phyloP scores from a whole-genome alignment of 2,113 vertebrate genomes.

The Malurus cyaneus region DNA sequence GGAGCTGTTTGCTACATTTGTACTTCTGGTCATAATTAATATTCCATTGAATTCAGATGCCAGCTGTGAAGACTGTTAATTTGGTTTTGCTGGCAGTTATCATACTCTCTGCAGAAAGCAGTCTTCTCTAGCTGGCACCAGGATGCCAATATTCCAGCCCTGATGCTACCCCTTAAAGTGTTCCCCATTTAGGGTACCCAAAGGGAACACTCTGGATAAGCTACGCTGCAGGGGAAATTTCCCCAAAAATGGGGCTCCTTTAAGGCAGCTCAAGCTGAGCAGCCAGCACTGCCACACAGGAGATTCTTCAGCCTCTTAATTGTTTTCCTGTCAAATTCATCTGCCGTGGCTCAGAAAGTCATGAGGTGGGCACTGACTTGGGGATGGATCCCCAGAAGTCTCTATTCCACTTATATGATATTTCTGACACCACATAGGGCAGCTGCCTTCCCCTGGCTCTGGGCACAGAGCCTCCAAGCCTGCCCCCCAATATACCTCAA shows the following conservation, averaged over 20 bases:
- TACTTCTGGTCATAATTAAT: conserved; percentile 11
- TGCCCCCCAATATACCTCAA: background rate
- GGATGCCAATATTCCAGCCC: background rate
- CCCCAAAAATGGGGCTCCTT: background rate
- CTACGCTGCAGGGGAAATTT: accelerated
- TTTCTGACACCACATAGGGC: background rate
- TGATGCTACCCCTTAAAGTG: background rate
- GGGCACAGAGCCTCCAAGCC: background rate
- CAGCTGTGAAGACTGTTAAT: background rate
- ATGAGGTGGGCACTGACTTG: background rate
- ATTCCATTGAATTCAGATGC: background rate
- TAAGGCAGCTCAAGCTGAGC: background rate
- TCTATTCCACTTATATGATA: background rate
- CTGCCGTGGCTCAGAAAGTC: background rate
- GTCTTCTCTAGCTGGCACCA: background rate
- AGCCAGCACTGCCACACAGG: background rate
- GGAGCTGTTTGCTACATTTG: background rate
- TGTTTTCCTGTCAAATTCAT: background rate
- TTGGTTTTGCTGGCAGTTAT: background rate
- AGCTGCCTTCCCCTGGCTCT: background rate
- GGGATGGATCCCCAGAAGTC: background rate
- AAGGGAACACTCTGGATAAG: background rate
- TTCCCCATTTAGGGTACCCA: background rate
- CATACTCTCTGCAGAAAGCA: background rate
- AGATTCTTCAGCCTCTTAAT: background rate